Base-by-base conservation (phyloP, 2,113 vertebrate genomes). In the Sceloporus undulatus region DNA sequence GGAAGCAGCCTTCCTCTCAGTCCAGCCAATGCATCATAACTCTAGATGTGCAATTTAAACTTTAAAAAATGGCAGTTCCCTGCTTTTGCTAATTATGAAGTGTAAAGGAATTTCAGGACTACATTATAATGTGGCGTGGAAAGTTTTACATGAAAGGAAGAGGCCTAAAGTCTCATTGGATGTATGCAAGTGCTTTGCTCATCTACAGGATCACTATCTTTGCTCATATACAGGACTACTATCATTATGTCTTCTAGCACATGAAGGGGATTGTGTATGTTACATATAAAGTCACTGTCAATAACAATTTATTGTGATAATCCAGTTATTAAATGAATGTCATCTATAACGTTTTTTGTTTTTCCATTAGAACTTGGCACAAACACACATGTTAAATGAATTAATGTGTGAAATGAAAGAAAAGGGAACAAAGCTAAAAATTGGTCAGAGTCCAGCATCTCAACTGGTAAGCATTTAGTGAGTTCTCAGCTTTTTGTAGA, bases 391-490 rank as follows among this genome's bases (percentile, higher is more conserved):
- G 96, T 97, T 99, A 86, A 98, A 97, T 90, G 99, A 99, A 91
- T 93, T 98, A 85, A 98, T 99, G 96, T 97, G 97, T 91, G 98
- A 98, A 92, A 97, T 98, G 88, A 99, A 98, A 96, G 98, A 99
- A 93, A 99, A 98, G 91, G 98, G 98, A 27, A 97, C 98, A 95
- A 98, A 98, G 91, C 91, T 99, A 93, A 98, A 97, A 97, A 98
- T 99, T 95, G 96, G 96, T 94, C 98, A 97, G 38, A 91, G 94
- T 85, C 90, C 95, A 34, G 98, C 98, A 71, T 93, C 96, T 59
- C 97, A 97, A 23, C 85, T 99, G 98, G 98, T 99, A 96, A 91
- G 95, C 96, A 56, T 85, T 29, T 79, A 87, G 16, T 34, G 62
- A 87, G 40, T 91, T 83, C 73, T 34, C 3, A 82, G 10, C 13